Base-by-base conservation (phyloP, 2,888 invertebrate genomes). In the Gastrophysa polygoni region DNA sequence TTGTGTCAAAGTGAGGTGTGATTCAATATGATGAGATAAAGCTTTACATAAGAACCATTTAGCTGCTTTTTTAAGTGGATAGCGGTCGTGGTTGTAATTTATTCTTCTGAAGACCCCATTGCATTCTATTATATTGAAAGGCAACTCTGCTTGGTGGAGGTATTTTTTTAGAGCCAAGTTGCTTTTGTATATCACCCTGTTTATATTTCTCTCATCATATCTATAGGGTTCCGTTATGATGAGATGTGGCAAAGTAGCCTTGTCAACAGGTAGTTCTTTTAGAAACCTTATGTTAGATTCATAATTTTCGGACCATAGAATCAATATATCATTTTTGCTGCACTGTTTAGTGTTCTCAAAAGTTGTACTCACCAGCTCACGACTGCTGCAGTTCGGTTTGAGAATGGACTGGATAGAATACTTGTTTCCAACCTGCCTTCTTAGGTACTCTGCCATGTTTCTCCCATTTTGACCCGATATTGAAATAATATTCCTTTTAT, bases 191-290 rank as follows among this genome's bases (percentile, higher is more conserved):
- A 47, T 47, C 21, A 17, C 11, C 21, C 7, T 47, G 17, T 47
- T 47, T 11, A 18, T 18, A 11, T 11, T 47, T 17, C 11, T 17
- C 5, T 5, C 11, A 11, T 17, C 47, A 28, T 4, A 28, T 28
- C 34, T 51, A 11, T 51, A 34, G 18, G 51, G 51, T 32, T 51
- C 51, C n/a, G 51, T 51, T 51, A 51, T 51, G 34, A 51, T 51
- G 51, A 51, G 2, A 28, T 29, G 29, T 28, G 49, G 29, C 7
- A 18, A 34, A 11, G 34, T 51, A 34, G 20, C 7, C 34, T 51
- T 51, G 51, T 34, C n/a, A 18, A 20, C 8, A 51, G 34, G 18
- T 11, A 51, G 4, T 34, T 51, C 18, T 7, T 20, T 51, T 11
- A 38, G 51, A 20, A n/a, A 11, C 11, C 38, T 34, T 38, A 51